phyloP scores from a whole-genome alignment of 35 echinoderm and acorn worm species.

The Lytechinus pictus region DNA sequence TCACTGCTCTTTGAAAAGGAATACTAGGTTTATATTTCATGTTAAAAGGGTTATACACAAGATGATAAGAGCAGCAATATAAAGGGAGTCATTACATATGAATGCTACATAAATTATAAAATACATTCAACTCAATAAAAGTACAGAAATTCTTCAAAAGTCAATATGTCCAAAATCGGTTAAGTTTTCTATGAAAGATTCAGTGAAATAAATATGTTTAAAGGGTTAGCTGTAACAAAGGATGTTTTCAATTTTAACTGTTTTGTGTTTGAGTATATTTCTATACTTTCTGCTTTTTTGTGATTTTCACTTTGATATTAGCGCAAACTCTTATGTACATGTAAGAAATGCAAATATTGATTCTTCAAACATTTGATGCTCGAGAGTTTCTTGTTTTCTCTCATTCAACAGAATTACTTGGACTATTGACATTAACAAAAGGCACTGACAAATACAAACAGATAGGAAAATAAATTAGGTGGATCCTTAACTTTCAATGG shows the following conservation, averaged over 20 bases:
- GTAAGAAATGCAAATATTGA: no score
- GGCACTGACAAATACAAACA: neutral
- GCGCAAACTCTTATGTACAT: neutral
- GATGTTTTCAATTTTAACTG: no score
- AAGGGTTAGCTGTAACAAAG: no score
- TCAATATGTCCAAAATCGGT: no score
- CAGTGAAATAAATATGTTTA: no score
- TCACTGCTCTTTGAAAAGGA: neutral
- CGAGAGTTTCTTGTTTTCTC: neutral
- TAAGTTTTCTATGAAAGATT: no score
- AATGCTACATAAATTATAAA: neutral
- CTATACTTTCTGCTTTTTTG: neutral
- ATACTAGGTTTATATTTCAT: neutral
- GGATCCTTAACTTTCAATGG: no score
- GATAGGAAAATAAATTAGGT: neutral
- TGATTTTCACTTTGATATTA: neutral
- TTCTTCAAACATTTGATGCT: no score
- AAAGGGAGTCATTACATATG: neutral
- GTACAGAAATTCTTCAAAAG: neutral
- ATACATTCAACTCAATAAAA: neutral
- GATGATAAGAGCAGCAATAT: neutral
- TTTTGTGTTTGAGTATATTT: neutral
- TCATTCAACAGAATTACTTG: neutral
- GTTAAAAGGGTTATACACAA: neutral
- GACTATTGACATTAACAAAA: neutral